Percentiles rank a stretch among this genome's conserved stretches.
phyloP scores from a whole-genome alignment of 2,888 invertebrate species.

The Hirtodrosophila histrioides region DNA sequence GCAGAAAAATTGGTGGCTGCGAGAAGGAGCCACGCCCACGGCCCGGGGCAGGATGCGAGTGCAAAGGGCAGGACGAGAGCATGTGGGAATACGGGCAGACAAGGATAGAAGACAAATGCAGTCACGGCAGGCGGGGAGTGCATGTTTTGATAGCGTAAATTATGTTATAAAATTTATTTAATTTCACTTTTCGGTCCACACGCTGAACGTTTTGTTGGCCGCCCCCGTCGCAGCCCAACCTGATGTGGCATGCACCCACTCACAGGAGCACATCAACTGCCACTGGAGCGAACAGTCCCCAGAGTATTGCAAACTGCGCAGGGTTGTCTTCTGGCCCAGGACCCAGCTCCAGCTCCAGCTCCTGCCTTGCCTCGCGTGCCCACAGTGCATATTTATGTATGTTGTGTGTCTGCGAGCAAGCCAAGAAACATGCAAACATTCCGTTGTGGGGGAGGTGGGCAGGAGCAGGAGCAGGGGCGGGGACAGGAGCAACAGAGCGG shows the following conservation, averaged over 20 bases:
- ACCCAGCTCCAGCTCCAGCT: neutral
- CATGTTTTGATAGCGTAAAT: slow-evolving; percentile 80
- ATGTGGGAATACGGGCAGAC: slow-evolving; percentile 1
- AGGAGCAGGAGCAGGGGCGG: too few species aligned
- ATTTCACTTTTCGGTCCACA: slow-evolving; percentile 64
- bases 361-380: slow-evolving; percentile 48
- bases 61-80: slow-evolving; percentile 40
- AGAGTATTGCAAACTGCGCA: slow-evolving; percentile 31
- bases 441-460: slow-evolving; percentile 13
- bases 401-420: slow-evolving; percentile 37
- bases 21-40: neutral
- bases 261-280: too few species aligned
- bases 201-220: slow-evolving; percentile 63
- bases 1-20: slow-evolving; percentile 31
- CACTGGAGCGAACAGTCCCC: slow-evolving; percentile 18
- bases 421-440: slow-evolving; percentile 65
- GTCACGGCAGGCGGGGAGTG: slow-evolving; percentile 34
- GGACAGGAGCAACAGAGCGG: too few species aligned
- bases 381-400: slow-evolving; percentile 66
- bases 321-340: too few species aligned
- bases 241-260: neutral
- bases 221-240: slow-evolving; percentile 3
- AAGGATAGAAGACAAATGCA: slow-evolving; percentile 51
- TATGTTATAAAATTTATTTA: slow-evolving; percentile 80
- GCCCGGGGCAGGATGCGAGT: slow-evolving; percentile 13